Base-by-base conservation (phyloP, 1,140 invertebrate species). In the Hydropsyche tenuis region DNA sequence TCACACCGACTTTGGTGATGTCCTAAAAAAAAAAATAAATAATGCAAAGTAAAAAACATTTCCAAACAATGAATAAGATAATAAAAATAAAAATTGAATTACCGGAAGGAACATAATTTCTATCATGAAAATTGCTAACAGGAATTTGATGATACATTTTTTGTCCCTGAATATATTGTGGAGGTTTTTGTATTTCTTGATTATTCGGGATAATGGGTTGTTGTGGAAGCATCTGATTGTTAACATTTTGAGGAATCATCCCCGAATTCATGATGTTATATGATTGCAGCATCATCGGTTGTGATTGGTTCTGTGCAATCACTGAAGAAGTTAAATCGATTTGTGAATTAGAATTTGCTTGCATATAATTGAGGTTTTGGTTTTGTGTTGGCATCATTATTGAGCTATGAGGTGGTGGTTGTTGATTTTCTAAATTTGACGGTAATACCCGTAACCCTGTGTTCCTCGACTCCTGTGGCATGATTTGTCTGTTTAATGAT, bases 131-230 rank as follows among this genome's bases (percentile, higher is more conserved):
- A 56, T 27, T 56, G 11, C 25, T 46, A n/a, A 72, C 65, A 20
- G 73, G 53, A 51, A 74, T 25, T 18, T 74, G 76, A 18, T 71
- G 76, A 43, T 73, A 77, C 37, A 77, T 74, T 51, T 77, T 74
- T 25, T 72, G 73, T 20, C 45, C 22, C 22, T 66, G 64, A 64
- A 74, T 68, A 27, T 77, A 74, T 53, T 77, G 73, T n/a, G 46
- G 46, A 25, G 75, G 30, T 46, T 77, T 76, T 60, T 73, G 73
- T 30, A 74, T 66, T 43, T 74, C 70, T 22, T 46, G 46, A 53
- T 20, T 60, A 11, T 30, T 43, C 1, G 62, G 22, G 5, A 51
- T 23, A 16, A 72, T 48, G 37, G 48, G 37, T 43, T 76, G 75
- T 30, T 73, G 72, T 5, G n/a, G 5, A 48, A 74, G 48, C 22